Percentiles rank a stretch among this genome's conserved stretches.
phyloP scores from a whole-genome alignment of 92 coral and sea anemone species.

The Porites divaricata region DNA sequence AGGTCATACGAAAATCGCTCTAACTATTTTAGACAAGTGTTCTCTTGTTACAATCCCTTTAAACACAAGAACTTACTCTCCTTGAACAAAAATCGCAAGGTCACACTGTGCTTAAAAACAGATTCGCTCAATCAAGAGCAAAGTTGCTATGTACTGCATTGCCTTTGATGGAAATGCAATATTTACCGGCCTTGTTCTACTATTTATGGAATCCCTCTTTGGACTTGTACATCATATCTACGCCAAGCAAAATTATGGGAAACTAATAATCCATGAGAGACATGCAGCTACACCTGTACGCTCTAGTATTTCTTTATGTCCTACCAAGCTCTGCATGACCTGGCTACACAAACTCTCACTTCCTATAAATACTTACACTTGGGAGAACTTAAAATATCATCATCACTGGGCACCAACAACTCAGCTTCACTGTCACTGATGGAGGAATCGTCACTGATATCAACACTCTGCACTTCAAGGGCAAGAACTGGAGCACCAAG shows the following conservation, averaged over 20 bases:
- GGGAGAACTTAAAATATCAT: constrained; percentile 41
- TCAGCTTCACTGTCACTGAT: constrained; percentile 72
- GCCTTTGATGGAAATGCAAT: too few species aligned
- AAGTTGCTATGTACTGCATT: too few species aligned
- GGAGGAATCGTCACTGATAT: constrained; percentile 85
- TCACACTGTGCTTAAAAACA: background rate
- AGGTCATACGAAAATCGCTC: too few species aligned
- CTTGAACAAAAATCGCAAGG: background rate
- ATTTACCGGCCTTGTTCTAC: too few species aligned
- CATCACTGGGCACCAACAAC: constrained; percentile 66
- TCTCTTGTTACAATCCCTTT: background rate
- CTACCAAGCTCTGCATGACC: background rate
- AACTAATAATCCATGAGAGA: too few species aligned
- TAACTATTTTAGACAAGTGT: background rate
- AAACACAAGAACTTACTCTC: background rate
- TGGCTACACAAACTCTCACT: background rate
- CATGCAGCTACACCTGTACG: too few species aligned
- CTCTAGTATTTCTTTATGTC: too few species aligned
- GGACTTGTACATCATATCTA: too few species aligned
- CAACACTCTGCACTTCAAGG: constrained; percentile 87
- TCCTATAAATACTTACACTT: background rate
- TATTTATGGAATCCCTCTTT: too few species aligned
- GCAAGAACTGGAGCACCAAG: constrained; percentile 87
- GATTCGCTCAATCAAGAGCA: too few species aligned
- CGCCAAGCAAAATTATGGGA: too few species aligned